phyloP scores from a whole-genome alignment of 2,888 invertebrate species.

The Xanthostigma xanthostigma region DNA sequence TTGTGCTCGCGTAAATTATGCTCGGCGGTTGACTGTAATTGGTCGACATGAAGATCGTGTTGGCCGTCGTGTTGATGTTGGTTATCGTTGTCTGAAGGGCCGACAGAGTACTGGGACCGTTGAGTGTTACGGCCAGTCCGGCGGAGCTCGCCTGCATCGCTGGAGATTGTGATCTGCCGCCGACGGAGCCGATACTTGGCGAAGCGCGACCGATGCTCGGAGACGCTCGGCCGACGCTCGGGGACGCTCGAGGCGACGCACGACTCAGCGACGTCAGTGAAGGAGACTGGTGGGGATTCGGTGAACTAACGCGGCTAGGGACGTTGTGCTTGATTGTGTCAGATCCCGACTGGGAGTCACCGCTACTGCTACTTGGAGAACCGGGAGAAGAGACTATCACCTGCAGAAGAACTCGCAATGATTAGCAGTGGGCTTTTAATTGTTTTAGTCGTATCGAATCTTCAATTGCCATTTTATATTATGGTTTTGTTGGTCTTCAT shows the following conservation, averaged over 20 bases:
- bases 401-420: slow-evolving; percentile 18
- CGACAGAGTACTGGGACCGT: slow-evolving; percentile 26
- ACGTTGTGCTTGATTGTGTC: slow-evolving; percentile 53
- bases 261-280: slow-evolving; percentile 21
- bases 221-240: slow-evolving; percentile 16
- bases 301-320: slow-evolving; percentile 28
- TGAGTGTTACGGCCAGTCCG: slow-evolving; percentile 44
- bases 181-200: slow-evolving; percentile 1
- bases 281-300: slow-evolving; percentile 25
- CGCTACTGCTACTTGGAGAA: slow-evolving; percentile 77
- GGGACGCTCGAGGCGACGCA: slow-evolving; percentile 27
- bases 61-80: slow-evolving; percentile 23
- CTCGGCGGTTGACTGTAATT: slow-evolving; percentile 16
- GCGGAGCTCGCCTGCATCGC: slow-evolving; percentile 40
- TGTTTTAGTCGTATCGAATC: too few species aligned
- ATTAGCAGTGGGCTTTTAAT: too few species aligned
- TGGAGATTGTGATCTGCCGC: slow-evolving; percentile 24
- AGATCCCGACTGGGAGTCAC: slow-evolving; percentile 66
- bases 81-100: slow-evolving; percentile 24
- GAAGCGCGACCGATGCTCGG: slow-evolving; percentile 4
- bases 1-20: slow-evolving; percentile 34
- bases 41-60: slow-evolving; percentile 20
- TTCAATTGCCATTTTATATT: too few species aligned
- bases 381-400: slow-evolving; percentile 63
- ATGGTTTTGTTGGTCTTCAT: too few species aligned